A percentile compares a stretch with the other conserved stretches of the same genome.
Conservation (phyloP, 1,140 invertebrate species). For the Bombus haemorrhoidalis region DNA sequence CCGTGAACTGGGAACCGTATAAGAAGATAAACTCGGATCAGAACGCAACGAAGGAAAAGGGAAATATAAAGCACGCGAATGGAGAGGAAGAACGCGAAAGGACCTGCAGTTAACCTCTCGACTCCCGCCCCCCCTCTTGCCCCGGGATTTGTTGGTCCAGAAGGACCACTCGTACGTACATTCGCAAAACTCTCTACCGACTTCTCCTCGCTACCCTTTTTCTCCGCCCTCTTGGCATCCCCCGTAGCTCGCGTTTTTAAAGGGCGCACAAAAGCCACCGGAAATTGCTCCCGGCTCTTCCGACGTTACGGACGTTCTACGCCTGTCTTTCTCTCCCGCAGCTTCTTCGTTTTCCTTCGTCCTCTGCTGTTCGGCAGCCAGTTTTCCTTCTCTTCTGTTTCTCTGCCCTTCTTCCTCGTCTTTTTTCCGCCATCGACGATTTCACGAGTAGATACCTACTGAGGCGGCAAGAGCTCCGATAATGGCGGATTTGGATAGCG, state of each 20-base stretch:
- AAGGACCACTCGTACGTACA: constrained; percentile 71
- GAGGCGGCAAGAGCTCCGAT: constrained; percentile 70
- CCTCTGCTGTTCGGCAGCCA: not conserved
- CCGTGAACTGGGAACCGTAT: constrained; percentile 24
- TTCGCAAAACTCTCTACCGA: constrained; percentile 67
- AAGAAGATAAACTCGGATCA: constrained; percentile 63
- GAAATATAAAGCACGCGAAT: constrained; percentile 61
- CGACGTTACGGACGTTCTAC: constrained; percentile 69
- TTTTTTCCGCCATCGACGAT: constrained; percentile 54
- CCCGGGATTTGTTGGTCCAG: constrained; percentile 69
- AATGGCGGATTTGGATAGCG: constrained; percentile 74
- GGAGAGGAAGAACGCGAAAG: constrained; percentile 57
- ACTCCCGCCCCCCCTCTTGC: constrained; percentile 54
- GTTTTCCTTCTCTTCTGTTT: not conserved
- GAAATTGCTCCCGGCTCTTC: constrained; percentile 76
- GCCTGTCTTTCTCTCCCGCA: constrained; percentile 50
- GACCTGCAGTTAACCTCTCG: constrained; percentile 69
- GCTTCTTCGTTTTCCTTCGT: constrained; percentile 1
- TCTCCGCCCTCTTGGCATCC: constrained; percentile 32
- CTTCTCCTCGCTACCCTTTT: constrained; percentile 45
- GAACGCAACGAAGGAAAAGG: constrained; percentile 43
- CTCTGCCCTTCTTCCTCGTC: not conserved
- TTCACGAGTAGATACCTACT: constrained; percentile 64
- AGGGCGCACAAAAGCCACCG: constrained; percentile 73
- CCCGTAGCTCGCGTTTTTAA: constrained; percentile 71